Evolutionary conservation across 2,113 vertebrate species (phyloP).

Genomic region (Sclerurus mexicanus): DNA sequence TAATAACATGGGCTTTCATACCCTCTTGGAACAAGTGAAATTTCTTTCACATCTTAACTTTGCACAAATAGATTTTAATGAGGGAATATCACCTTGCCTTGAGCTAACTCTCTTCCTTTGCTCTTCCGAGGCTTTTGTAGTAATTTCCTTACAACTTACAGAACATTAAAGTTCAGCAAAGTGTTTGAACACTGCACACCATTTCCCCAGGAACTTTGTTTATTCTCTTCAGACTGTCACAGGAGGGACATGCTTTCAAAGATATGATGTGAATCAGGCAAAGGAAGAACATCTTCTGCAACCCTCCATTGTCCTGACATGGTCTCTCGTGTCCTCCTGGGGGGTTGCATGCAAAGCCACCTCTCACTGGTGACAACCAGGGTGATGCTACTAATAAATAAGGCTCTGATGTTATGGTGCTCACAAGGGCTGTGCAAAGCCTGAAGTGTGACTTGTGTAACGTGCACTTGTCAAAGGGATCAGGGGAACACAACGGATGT

Average conservation of each 20-base stretch:
- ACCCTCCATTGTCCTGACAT: not conserved
- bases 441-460: not conserved
- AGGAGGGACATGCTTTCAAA: not conserved
- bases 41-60: slow-evolving; percentile 48
- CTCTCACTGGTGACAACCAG: not conserved
- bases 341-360: not conserved
- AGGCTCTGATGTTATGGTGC: not conserved
- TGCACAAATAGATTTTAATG: slow-evolving; percentile 64
- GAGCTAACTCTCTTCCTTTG: slow-evolving; percentile 56
- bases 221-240: not conserved
- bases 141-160: slow-evolving; percentile 42
- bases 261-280: not conserved
- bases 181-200: slow-evolving; percentile 17
- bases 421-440: not conserved
- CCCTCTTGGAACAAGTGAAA: slow-evolving; percentile 33
- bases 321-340: not conserved
- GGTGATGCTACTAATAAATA: not conserved
- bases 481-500: not conserved
- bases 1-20: slow-evolving; percentile 33
- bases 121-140: slow-evolving; percentile 54
- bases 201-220: slow-evolving; percentile 53
- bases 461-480: not conserved
- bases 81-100: slow-evolving; percentile 67
- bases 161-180: slow-evolving; percentile 52
- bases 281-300: slow-evolving; percentile 14